phyloP scores from a whole-genome alignment of 37 sponge, comb jelly and placozoan genomes.

The Haliclona indistincta region DNA sequence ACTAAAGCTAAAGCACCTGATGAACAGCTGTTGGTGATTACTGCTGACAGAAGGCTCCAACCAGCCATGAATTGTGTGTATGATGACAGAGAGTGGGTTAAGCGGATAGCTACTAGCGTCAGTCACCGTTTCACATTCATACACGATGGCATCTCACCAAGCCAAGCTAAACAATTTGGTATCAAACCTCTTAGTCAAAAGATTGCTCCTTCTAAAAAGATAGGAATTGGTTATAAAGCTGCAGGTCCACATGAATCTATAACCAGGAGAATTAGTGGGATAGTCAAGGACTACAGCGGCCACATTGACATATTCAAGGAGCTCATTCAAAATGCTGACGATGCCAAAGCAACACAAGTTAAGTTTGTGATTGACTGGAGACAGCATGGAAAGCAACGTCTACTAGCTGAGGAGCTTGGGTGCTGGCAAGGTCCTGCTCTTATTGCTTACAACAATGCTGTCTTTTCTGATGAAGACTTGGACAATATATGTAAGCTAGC shows the following conservation, averaged over 20 bases:
- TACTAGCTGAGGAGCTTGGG: slow-evolving; percentile 55
- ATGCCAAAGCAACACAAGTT: slow-evolving; percentile 76
- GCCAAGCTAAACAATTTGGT: slow-evolving; percentile 48
- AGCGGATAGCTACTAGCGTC: background rate
- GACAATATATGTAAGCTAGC: slow-evolving; percentile 72
- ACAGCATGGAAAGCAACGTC: slow-evolving; percentile 34
- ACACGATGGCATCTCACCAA: slow-evolving; percentile 28
- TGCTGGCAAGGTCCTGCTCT: slow-evolving; percentile 90
- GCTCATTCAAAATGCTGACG: slow-evolving; percentile 90
- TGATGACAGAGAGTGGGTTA: slow-evolving; percentile 58
- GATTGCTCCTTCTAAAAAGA: slow-evolving; percentile 45
- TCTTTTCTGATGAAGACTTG: no score
- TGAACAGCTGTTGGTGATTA: slow-evolving; percentile 37
- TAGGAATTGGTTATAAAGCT: slow-evolving; percentile 18
- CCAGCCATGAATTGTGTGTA: slow-evolving; percentile 41
- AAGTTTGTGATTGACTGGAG: slow-evolving; percentile 83
- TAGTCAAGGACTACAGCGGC: slow-evolving; percentile 65
- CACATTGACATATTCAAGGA: slow-evolving; percentile 84
- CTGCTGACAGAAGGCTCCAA: slow-evolving; percentile 10
- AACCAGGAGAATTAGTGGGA: slow-evolving; percentile 55
- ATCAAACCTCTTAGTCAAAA: slow-evolving; percentile 48
- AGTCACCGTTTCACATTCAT: slow-evolving; percentile 32
- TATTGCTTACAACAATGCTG: no score
- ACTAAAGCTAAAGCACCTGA: no score
- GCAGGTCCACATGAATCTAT: slow-evolving; percentile 59